Evolutionary conservation across 1,140 invertebrate genomes (phyloP), one percentile per base, ranked within the genome.

Genomic region (Drosophila grimshawi): DNA sequence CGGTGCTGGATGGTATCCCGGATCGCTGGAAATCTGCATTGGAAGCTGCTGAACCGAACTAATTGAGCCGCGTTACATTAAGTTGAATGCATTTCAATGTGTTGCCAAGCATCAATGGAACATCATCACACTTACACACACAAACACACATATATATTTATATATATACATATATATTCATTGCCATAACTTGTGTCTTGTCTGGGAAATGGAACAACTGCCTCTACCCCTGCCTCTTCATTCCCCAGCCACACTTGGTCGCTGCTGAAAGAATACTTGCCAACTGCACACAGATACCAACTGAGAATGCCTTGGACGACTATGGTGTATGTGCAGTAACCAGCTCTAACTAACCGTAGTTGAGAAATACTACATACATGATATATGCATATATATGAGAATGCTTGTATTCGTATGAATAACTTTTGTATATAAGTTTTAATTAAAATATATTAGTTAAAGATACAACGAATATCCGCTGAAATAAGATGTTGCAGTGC

Each of bases 41-140:
- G 80, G 76, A 59, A 86, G 30, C 61, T 52, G 79, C 76, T 89
- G 89, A 91, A 91, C 89, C 85, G 81, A 73, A 90, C 79, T 91
- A 91, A 91, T 91, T 91, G 89, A 91, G 90, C 85, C 89, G 85
- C 81, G 89, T 91, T 91, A 91, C 80, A 80, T 91, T 67, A 60
- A 91, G 71, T 86, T 88, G 89, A 91, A 80, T 86, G 85, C 90
- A 75, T 90, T 83, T 91, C 56, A 91, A 91, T 91, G 85, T 72
- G 76, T 90, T 83, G 82, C 76, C 81, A 68, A 69, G 86, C 86
- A 75, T 71, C 71, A 33, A 53, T 43, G 73, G 63, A 80, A 67
- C 72, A 70, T 55, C 67, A 45, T 39, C 32, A 61, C 43, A 19
- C 41, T 32, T 48, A 8, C 33, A 49, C 46, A 11, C 3, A 45